Evolutionary conservation across 2,888 invertebrate genomes (phyloP), one percentile per base, ranked within the genome.

Genomic region (Habrosyne pyritoides): DNA sequence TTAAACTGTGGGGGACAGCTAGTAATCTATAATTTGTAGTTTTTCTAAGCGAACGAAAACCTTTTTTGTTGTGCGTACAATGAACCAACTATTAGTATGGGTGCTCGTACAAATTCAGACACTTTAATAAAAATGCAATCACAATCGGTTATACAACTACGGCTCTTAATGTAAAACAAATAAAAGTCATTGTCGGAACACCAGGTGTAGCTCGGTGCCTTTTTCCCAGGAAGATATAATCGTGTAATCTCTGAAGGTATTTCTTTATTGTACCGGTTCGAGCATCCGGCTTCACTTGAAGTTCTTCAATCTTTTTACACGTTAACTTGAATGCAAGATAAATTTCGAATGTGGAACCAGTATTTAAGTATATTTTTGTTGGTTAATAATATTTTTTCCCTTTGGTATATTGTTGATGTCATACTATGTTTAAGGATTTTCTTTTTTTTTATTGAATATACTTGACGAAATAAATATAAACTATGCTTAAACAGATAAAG

Each of bases 221-320:
- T 14, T 48, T 48, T 26, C 48, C 24, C 48, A 48, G 48, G 8
- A 55, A 63, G 57, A 66, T 50, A 51, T 59, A 58, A 61, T 53
- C 2, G 36, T 6, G 36, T 55, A 57, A 56, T 53, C 48, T 42
- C 51, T 53, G 56, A 59, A 55, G 67, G 58, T 62, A 54, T 54
- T 56, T 61, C 64, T 66, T 58, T 57, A 63, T 57, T 57, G 55
- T 61, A 74, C 73, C 64, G 70, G 71, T 75, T 68, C 54, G 52
- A 50, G 56, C 60, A 69, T 72, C 68, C 66, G 64, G 61, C 64
- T 63, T 56, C 52, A 52, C 46, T 56, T 61, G 54, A 64, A 66
- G 60, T 56, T 63, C 57, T 59, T 54, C 55, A 61, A 57, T 57
- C 42, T 55, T 69, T 62, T 60, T 59, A 36, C n/a, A 52, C 10